Conservation (phyloP, 2,797 vertebrate species). For the Rhinophrynus dorsalis region DNA sequence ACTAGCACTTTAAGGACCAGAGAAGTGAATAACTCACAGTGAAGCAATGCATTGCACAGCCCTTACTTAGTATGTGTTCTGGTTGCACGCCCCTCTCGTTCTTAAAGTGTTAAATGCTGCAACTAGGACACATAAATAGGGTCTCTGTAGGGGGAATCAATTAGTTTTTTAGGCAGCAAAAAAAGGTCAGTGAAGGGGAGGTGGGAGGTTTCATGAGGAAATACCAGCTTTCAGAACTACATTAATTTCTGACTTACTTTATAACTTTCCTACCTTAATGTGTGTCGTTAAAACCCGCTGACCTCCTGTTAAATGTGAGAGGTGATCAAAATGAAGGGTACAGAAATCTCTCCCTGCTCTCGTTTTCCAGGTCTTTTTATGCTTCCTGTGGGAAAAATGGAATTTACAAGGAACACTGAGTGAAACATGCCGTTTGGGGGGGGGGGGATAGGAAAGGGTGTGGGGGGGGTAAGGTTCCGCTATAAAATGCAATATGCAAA, state of each 20-base stretch:
- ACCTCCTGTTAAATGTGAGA: conserved; percentile 42
- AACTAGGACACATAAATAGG: too few relatives aligned
- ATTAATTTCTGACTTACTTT: conserved; percentile 31
- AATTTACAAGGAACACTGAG: conserved; percentile 36
- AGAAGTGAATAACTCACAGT: too few relatives aligned
- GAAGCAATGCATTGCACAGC: too few relatives aligned
- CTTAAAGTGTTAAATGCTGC: too few relatives aligned
- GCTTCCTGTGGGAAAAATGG: conserved; percentile 23
- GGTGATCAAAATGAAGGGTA: conserved; percentile 40
- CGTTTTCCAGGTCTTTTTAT: conserved; percentile 5
- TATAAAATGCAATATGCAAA: not conserved
- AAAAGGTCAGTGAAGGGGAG: conserved; percentile 5
- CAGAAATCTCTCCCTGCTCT: conserved; percentile 15
- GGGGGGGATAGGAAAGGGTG: not conserved
- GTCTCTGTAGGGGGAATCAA: too few relatives aligned
- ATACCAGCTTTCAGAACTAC: conserved; percentile 24
- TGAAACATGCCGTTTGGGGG: not conserved
- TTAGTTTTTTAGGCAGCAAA: not conserved
- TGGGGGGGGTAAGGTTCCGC: not conserved
- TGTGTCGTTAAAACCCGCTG: conserved; percentile 40
- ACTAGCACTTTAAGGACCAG: too few relatives aligned
- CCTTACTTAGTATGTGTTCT: too few relatives aligned
- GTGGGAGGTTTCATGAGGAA: conserved; percentile 7
- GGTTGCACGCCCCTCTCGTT: too few relatives aligned
- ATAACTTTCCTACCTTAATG: conserved; percentile 35